A percentile compares a stretch with the other conserved stretches of the same genome.
phyloP scores from a whole-genome alignment of 2,888 invertebrate species.

The Augochlorella aurata region DNA sequence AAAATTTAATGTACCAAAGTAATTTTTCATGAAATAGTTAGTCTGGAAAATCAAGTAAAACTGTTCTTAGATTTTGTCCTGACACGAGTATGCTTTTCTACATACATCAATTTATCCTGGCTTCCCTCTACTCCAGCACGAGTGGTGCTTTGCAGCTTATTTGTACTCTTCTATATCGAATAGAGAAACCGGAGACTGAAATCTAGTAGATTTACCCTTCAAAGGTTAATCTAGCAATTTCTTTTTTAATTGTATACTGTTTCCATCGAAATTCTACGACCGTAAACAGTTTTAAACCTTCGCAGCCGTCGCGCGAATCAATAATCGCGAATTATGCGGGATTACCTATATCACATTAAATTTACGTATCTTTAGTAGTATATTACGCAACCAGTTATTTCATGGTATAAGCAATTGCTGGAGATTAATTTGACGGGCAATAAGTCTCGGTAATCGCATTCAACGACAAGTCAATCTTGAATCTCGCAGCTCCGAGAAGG shows the following conservation, averaged over 20 bases:
- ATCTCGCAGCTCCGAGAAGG: background rate
- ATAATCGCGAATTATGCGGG: slow-evolving; percentile 10
- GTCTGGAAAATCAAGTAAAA: background rate
- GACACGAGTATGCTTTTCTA: background rate
- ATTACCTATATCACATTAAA: slow-evolving; percentile 2
- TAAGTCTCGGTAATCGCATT: background rate
- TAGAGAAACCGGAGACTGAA: background rate
- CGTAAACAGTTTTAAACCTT: background rate
- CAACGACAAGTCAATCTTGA: background rate
- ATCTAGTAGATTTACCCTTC: background rate
- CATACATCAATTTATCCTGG: background rate
- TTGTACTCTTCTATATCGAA: background rate
- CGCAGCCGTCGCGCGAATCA: background rate
- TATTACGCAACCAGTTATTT: background rate
- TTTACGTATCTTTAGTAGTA: background rate
- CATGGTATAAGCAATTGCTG: background rate
- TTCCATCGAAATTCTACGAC: background rate
- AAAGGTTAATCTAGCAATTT: background rate
- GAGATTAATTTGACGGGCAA: background rate
- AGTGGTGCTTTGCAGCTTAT: background rate
- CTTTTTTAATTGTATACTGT: background rate
- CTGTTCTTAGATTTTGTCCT: background rate
- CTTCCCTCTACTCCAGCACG: background rate
- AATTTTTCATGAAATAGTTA: background rate
- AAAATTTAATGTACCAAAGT: too few species aligned